phyloP scores from a whole-genome alignment of 2,888 invertebrate species.

The Drosophila ochracea region DNA sequence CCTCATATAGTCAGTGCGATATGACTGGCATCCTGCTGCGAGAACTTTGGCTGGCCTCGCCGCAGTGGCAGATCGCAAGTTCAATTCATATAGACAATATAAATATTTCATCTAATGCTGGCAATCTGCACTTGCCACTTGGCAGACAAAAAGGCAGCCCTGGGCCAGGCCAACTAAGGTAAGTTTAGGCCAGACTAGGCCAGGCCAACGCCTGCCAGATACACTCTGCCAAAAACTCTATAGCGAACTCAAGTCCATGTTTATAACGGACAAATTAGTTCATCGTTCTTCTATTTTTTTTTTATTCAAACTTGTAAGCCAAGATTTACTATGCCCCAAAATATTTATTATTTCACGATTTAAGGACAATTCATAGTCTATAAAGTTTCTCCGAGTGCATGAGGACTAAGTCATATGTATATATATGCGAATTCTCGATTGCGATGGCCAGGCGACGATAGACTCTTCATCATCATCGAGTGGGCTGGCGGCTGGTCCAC shows the following conservation, averaged over 20 bases:
- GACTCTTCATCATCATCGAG: conserved; percentile 77
- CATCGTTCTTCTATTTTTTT: neutral
- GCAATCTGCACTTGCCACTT: conserved; percentile 83
- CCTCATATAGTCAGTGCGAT: conserved; percentile 38
- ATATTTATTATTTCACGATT: neutral
- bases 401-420: conserved; percentile 19
- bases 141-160: conserved; percentile 35
- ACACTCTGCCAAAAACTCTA: conserved; percentile 25
- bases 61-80: conserved; percentile 58
- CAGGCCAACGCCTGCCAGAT: conserved; percentile 27
- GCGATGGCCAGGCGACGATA: conserved; percentile 61
- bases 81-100: conserved; percentile 83
- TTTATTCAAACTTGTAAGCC: neutral
- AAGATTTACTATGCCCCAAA: neutral
- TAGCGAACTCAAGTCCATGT: neutral
- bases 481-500: conserved; percentile 68
- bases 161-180: conserved; percentile 28
- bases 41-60: conserved; percentile 61
- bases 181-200: conserved; percentile 16
- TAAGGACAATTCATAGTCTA: neutral
- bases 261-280: neutral
- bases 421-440: conserved; percentile 45
- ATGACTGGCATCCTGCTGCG: conserved; percentile 72
- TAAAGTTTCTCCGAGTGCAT: conserved; percentile 20
- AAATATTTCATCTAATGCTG: conserved; percentile 83